These are phyloP conservation scores for Daubentonia madagascariensis DNA, from an alignment of 2,113 vertebrate species.

Conservation along the genomic window DNA sequence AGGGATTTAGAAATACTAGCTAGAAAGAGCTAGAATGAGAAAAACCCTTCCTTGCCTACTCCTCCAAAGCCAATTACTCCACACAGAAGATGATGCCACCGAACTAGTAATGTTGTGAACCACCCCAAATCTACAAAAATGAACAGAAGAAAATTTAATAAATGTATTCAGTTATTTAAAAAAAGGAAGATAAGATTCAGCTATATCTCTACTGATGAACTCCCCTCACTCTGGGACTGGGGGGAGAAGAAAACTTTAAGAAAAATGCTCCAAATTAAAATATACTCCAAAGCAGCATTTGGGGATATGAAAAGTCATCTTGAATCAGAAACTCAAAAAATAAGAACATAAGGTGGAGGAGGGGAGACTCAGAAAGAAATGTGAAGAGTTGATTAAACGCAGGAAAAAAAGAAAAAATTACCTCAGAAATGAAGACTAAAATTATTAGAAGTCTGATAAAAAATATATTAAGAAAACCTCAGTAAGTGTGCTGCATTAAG, in stretches of 20 bases:
- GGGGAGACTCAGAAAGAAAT: background rate
- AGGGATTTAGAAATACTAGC: background rate
- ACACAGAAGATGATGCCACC: background rate
- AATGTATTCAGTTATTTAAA: background rate
- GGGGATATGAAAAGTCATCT: background rate
- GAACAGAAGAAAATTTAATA: background rate
- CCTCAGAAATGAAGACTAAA: background rate
- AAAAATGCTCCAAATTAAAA: background rate
- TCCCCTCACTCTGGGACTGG: background rate
- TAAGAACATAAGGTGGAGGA: background rate
- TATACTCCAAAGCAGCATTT: background rate
- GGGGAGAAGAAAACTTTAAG: background rate
- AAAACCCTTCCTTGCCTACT: background rate
- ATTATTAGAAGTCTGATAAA: background rate
- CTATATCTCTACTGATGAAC: background rate
- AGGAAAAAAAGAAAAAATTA: background rate
- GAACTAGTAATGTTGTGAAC: background rate
- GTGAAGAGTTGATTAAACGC: background rate
- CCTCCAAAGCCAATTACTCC: background rate
- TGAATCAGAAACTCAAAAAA: slow-evolving; percentile 31
- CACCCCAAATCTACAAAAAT: background rate
- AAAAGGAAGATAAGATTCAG: background rate
- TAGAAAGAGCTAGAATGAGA: background rate
- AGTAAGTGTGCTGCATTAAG: background rate
- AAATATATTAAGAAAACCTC: background rate